phyloP scores from a whole-genome alignment of 2,888 invertebrate genomes.

The Aradus depressus region DNA sequence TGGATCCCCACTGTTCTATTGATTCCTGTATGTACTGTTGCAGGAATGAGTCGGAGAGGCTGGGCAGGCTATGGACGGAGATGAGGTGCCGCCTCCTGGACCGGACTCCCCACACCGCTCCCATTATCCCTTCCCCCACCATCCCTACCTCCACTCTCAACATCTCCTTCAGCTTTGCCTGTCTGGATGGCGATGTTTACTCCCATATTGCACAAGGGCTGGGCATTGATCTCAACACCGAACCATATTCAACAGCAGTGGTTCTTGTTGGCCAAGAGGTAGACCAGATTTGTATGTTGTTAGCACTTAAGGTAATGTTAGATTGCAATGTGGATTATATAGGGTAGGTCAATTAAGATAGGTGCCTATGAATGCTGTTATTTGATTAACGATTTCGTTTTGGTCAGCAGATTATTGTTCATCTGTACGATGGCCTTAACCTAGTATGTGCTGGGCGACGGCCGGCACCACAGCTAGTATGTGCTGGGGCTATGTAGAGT shows the following conservation, averaged over 20 bases:
- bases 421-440: too few relatives aligned
- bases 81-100: constrained; percentile 38
- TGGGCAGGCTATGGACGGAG: constrained; percentile 17
- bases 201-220: constrained; percentile 63
- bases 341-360: too few relatives aligned
- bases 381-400: too few relatives aligned
- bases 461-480: too few relatives aligned
- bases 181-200: constrained; percentile 60
- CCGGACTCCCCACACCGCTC: constrained; percentile 37
- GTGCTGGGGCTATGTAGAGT: too few relatives aligned
- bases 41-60: constrained; percentile 7
- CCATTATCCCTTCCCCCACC: constrained; percentile 31
- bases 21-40: not conserved
- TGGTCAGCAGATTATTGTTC: too few relatives aligned
- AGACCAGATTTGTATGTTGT: constrained; percentile 32
- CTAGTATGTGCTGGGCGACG: too few relatives aligned
- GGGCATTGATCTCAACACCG: constrained; percentile 53
- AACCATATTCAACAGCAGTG: constrained; percentile 51
- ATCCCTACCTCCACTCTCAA: constrained; percentile 41
- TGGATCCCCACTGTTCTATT: too few relatives aligned
- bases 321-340: too few relatives aligned
- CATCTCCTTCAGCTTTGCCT: constrained; percentile 49
- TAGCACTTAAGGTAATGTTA: too few relatives aligned
- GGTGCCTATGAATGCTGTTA: too few relatives aligned
- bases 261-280: constrained; percentile 63